These are phyloP conservation scores for Sarotherodon lohbergeri DNA, from an alignment of 2,113 vertebrate genomes.

Conservation along the genomic window DNA sequence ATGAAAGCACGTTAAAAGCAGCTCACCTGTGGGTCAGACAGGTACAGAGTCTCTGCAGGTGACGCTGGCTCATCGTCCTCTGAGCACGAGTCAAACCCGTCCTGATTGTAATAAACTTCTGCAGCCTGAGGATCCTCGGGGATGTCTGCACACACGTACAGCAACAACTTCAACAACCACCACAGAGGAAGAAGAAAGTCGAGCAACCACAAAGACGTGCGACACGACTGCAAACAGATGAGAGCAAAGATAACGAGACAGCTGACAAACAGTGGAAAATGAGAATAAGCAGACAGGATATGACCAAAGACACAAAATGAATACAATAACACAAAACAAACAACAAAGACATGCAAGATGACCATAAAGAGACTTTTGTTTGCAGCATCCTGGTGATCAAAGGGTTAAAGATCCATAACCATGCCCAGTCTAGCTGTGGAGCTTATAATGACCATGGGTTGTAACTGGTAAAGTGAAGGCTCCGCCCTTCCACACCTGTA, in stretches of 20 bases:
- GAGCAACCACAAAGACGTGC: neutral
- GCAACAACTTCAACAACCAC: neutral
- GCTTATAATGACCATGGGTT: neutral
- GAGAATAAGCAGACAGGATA: neutral
- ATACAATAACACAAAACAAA: neutral
- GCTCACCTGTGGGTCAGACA: slow-evolving; percentile 72
- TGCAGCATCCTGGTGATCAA: neutral
- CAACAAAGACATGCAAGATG: neutral
- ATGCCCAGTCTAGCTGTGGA: neutral
- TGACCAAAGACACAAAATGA: neutral
- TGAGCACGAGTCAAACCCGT: slow-evolving; percentile 83
- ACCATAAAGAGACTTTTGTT: neutral
- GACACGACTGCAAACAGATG: neutral
- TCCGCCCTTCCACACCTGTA: neutral
- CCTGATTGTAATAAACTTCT: slow-evolving; percentile 78
- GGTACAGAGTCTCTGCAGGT: slow-evolving; percentile 5
- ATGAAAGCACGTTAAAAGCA: neutral
- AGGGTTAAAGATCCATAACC: neutral
- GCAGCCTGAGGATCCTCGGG: slow-evolving; percentile 80
- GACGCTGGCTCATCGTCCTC: neutral
- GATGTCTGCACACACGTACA: slow-evolving; percentile 68
- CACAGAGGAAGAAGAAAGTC: fast-evolving
- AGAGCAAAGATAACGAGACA: neutral
- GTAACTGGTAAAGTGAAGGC: neutral
- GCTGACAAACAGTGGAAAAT: neutral